Conservation (phyloP, 1,140 invertebrate species). For the Bombus polaris region DNA sequence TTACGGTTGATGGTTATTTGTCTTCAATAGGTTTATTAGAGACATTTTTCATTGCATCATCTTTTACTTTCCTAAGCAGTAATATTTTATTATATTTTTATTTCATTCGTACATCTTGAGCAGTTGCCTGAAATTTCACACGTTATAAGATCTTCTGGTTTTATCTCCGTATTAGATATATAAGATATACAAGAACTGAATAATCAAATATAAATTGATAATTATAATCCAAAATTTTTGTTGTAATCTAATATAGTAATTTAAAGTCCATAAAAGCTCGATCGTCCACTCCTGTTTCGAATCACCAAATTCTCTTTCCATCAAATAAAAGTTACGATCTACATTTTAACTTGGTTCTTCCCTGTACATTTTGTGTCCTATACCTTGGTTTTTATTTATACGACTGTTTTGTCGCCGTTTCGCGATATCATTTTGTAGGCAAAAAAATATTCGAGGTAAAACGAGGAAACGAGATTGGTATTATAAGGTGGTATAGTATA, state of each 20-base stretch:
- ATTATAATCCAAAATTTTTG: background rate
- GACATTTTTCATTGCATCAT: too few relatives aligned
- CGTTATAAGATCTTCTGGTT: too few relatives aligned
- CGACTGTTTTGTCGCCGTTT: constrained; percentile 19
- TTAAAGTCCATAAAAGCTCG: background rate
- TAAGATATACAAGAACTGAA: background rate
- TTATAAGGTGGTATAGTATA: constrained; percentile 23
- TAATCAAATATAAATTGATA: background rate
- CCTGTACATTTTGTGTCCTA: background rate
- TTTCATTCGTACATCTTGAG: too few relatives aligned
- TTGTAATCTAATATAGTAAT: background rate
- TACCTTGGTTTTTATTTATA: background rate
- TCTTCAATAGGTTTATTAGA: too few relatives aligned
- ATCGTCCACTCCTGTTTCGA: background rate
- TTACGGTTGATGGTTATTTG: background rate
- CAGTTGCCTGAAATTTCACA: too few relatives aligned
- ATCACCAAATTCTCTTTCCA: too few relatives aligned
- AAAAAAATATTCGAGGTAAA: background rate
- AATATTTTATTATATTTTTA: too few relatives aligned
- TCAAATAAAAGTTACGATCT: background rate
- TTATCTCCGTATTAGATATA: background rate
- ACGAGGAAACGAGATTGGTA: constrained; percentile 11
- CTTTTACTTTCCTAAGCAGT: too few relatives aligned
- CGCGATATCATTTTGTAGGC: background rate
- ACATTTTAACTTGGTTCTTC: too few relatives aligned